Evolutionary conservation across 2,113 vertebrate genomes (phyloP).

Genomic region (Puffinus mauretanicus): DNA sequence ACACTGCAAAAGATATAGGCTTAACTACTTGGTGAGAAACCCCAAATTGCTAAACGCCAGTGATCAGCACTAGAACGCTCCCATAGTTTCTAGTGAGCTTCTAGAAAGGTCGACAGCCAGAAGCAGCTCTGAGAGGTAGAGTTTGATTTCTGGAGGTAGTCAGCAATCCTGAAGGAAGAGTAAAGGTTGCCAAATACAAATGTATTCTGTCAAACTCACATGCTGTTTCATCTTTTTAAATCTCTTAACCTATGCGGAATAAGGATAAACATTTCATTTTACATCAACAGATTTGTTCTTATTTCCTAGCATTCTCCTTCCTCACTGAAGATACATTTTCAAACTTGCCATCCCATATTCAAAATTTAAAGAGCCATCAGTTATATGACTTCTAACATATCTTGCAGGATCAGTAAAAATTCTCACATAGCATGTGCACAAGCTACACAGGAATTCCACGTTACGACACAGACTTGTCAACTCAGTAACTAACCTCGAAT

Average conservation of each 20-base stretch:
- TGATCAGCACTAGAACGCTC: background rate
- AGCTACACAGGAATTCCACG: background rate
- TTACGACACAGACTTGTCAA: background rate
- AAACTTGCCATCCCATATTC: background rate
- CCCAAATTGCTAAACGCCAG: background rate
- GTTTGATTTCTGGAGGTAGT: background rate
- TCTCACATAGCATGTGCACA: background rate
- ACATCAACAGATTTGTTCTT: background rate
- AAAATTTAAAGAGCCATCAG: background rate
- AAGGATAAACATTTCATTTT: background rate
- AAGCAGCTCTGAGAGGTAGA: background rate
- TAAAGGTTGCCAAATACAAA: background rate
- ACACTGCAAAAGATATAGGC: background rate
- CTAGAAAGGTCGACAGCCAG: background rate
- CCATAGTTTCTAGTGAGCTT: background rate
- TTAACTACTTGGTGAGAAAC: background rate
- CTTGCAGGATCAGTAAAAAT: background rate
- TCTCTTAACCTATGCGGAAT: rapidly evolving
- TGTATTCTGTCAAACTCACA: background rate
- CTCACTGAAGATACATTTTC: background rate
- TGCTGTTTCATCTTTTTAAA: background rate
- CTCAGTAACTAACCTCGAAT: background rate
- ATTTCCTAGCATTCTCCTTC: background rate
- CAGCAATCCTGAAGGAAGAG: background rate
- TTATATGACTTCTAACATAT: background rate